Conservation (phyloP, 2,113 vertebrate species). For the Sinocyclocheilus anshuiensis region DNA sequence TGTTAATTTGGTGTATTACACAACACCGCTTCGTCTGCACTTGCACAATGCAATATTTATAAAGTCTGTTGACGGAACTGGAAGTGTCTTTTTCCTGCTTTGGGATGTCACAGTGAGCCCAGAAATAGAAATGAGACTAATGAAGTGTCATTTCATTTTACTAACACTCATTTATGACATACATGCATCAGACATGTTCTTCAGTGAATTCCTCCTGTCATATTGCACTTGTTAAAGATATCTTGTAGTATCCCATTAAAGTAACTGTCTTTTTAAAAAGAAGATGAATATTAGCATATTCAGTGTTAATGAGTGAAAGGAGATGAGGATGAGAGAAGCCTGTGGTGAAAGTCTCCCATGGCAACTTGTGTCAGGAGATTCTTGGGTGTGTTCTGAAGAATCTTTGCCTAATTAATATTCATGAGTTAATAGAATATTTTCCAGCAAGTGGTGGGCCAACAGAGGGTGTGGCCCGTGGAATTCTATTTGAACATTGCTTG, state of each 20-base stretch:
- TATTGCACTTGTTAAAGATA: background rate
- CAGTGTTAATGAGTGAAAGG: conserved; percentile 15
- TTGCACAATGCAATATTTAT: conserved; percentile 16
- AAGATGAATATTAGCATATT: background rate
- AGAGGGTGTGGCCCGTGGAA: conserved; percentile 46
- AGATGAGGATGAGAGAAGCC: conserved; percentile 15
- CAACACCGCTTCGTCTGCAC: background rate
- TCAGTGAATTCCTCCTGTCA: background rate
- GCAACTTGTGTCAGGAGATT: conserved; percentile 50
- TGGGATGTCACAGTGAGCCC: background rate
- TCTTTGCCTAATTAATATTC: conserved; percentile 51
- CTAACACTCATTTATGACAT: background rate
- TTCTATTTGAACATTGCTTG: background rate
- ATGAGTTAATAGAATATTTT: conserved; percentile 38
- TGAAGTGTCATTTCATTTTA: background rate
- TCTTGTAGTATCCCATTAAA: background rate
- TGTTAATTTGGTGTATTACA: background rate
- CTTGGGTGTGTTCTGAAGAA: conserved; percentile 47
- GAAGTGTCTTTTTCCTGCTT: background rate
- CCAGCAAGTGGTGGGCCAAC: conserved; percentile 12
- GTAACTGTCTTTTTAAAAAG: background rate
- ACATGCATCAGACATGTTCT: background rate
- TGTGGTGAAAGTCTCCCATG: conserved; percentile 48
- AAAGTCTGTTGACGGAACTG: conserved; percentile 6
- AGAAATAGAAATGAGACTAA: background rate